Evolutionary conservation across 2,888 invertebrate species (phyloP).

Genomic region (Troides helena): DNA sequence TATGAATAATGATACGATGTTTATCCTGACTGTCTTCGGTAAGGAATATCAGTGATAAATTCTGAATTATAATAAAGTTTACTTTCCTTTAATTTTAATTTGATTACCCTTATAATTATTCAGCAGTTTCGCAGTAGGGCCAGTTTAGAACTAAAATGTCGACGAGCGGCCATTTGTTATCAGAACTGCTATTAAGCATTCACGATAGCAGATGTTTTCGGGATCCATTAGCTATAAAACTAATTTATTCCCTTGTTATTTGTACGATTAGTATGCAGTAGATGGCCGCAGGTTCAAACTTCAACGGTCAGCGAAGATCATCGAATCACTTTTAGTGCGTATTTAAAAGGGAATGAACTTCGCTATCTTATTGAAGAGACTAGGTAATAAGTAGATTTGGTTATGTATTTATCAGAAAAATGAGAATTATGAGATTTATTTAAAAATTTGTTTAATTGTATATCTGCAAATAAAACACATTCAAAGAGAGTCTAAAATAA

Average conservation of each 20-base stretch:
- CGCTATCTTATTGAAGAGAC: too few relatives aligned
- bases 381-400: too few relatives aligned
- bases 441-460: too few relatives aligned
- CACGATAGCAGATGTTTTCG: conserved; percentile 20
- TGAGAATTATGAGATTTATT: too few relatives aligned
- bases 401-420: too few relatives aligned
- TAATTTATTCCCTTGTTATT: conserved; percentile 16
- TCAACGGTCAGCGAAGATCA: too few relatives aligned
- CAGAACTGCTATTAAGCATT: conserved; percentile 16
- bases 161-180: conserved; percentile 1
- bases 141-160: conserved; percentile 11
- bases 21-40: background rate
- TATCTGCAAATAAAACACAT: too few relatives aligned
- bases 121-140: background rate
- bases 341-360: too few relatives aligned
- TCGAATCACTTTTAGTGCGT: too few relatives aligned
- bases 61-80: background rate
- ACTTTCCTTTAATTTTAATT: background rate
- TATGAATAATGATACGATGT: background rate
- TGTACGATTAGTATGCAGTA: too few relatives aligned
- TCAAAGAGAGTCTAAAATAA: too few relatives aligned
- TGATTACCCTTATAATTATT: conserved; percentile 1
- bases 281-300: too few relatives aligned
- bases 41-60: background rate
- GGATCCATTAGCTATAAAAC: conserved; percentile 10